Conservation (phyloP, 2,797 vertebrate genomes). For the Cynodonichthys magdalenae region DNA sequence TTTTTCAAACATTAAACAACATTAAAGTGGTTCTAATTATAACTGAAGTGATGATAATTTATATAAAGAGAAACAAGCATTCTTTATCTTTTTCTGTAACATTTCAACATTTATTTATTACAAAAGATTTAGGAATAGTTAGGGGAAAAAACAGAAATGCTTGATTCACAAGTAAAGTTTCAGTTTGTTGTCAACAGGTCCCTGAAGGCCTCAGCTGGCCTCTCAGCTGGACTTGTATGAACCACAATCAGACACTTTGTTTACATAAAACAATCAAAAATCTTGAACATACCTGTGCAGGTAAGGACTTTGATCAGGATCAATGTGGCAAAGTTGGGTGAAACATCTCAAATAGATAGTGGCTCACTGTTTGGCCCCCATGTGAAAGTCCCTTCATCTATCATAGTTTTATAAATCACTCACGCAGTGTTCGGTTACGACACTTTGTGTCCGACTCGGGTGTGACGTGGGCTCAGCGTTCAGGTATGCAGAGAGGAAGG, state of each 20-base stretch:
- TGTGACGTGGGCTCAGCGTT: slow-evolving; percentile 48
- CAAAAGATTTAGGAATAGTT: no score
- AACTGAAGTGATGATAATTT: no score
- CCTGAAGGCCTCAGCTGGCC: background rate
- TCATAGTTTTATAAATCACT: slow-evolving; percentile 47
- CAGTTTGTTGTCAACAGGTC: background rate
- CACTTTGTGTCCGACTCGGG: slow-evolving; percentile 29
- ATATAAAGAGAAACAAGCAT: no score
- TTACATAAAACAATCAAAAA: no score
- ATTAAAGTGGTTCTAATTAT: no score
- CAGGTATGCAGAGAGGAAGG: slow-evolving; percentile 63
- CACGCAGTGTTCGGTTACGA: slow-evolving; percentile 34
- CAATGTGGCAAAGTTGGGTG: background rate
- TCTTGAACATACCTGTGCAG: background rate
- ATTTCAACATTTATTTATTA: no score
- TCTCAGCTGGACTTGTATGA: no score
- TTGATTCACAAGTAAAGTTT: no score
- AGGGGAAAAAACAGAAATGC: background rate
- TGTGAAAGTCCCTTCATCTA: slow-evolving; percentile 22
- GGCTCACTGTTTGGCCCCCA: slow-evolving; percentile 46
- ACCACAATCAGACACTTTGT: no score
- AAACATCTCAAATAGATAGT: slow-evolving; percentile 31
- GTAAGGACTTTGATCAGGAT: background rate
- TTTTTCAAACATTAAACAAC: no score
- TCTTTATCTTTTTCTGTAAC: no score